These are phyloP conservation scores for Micromesistius poutassou DNA, from an alignment of 2,797 vertebrate genomes.

Conservation along the genomic window DNA sequence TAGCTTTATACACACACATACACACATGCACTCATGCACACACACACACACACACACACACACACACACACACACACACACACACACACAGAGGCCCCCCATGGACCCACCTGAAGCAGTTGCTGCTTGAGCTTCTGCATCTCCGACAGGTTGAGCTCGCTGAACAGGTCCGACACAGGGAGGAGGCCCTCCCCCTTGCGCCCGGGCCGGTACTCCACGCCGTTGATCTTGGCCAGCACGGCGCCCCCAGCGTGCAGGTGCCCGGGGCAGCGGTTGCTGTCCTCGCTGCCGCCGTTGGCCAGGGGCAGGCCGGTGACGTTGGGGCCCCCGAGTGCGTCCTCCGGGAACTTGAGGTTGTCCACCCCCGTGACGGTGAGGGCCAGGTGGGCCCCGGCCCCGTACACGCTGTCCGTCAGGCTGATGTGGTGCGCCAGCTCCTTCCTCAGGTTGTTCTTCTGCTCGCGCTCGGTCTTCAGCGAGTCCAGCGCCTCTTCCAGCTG, in stretches of 20 bases:
- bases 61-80: constrained; percentile 1
- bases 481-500: constrained; percentile 95
- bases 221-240: constrained; percentile 78
- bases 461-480: constrained; percentile 90
- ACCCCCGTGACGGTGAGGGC: constrained; percentile 86
- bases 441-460: constrained; percentile 93
- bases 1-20: not conserved
- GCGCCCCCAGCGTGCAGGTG: constrained; percentile 77
- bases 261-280: constrained; percentile 83
- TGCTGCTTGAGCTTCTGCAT: constrained; percentile 98
- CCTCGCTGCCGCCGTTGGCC: constrained; percentile 82
- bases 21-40: not conserved
- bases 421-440: constrained; percentile 93
- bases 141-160: constrained; percentile 97
- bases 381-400: constrained; percentile 79
- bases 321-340: constrained; percentile 70
- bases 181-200: constrained; percentile 85
- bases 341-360: constrained; percentile 89
- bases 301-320: constrained; percentile 32
- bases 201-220: constrained; percentile 76
- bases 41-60: too few species aligned
- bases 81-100: not conserved
- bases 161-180: constrained; percentile 94
- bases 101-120: constrained; percentile 86
- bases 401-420: constrained; percentile 87